A percentile compares a stretch with the other conserved stretches of the same genome.
phyloP scores from a whole-genome alignment of 1,140 invertebrate species.

The Helicoverpa armigera region DNA sequence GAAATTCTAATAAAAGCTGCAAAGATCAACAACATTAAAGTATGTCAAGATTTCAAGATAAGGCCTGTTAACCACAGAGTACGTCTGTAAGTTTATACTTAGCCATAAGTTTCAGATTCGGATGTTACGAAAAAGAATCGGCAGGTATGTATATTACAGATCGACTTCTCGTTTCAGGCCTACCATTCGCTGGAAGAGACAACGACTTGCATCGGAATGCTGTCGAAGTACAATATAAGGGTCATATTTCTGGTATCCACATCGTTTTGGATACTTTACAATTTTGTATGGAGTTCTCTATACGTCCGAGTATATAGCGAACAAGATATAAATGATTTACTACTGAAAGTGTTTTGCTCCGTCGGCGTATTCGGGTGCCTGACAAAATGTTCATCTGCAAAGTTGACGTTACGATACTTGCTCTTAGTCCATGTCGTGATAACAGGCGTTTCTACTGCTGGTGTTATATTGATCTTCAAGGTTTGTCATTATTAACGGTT shows the following conservation, averaged over 20 bases:
- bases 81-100: slow-evolving; percentile 64
- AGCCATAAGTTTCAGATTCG: not conserved
- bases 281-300: slow-evolving; percentile 71
- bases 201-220: slow-evolving; percentile 68
- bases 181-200: slow-evolving; percentile 73
- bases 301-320: slow-evolving; percentile 67
- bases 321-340: slow-evolving; percentile 45
- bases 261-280: slow-evolving; percentile 70
- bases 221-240: slow-evolving; percentile 70
- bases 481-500: slow-evolving; percentile 57
- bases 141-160: not conserved
- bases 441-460: slow-evolving; percentile 60
- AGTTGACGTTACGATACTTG: slow-evolving; percentile 65
- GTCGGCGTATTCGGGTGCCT: slow-evolving; percentile 59
- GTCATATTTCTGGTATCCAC: slow-evolving; percentile 57
- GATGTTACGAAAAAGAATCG: too few species aligned
- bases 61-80: slow-evolving; percentile 79
- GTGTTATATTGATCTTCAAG: slow-evolving; percentile 56
- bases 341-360: slow-evolving; percentile 64
- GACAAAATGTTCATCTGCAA: slow-evolving; percentile 62
- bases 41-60: slow-evolving; percentile 79
- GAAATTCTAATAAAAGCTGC: slow-evolving; percentile 90
- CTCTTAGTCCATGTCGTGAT: slow-evolving; percentile 67
- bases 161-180: slow-evolving; percentile 71
- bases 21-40: slow-evolving; percentile 71